phyloP scores from a whole-genome alignment of 2,797 vertebrate species.

The Parauchenoglanis ngamensis region DNA sequence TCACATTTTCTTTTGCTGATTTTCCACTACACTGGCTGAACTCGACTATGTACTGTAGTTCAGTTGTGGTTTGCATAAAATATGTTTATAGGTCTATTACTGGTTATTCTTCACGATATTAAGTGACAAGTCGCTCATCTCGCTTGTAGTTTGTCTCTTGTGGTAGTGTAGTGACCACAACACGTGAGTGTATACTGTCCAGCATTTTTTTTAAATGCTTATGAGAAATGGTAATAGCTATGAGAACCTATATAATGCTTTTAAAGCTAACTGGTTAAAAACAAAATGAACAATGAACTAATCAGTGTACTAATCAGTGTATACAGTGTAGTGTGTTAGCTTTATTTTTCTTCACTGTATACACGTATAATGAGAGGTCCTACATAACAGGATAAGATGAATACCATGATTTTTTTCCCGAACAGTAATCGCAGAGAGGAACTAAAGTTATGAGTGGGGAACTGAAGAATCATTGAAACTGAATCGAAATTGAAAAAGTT shows the following conservation, averaged over 20 bases:
- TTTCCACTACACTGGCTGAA: neutral
- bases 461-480: neutral
- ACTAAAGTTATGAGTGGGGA: neutral
- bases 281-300: neutral
- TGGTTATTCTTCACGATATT: neutral
- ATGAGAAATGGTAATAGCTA: neutral
- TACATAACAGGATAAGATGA: neutral
- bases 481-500: neutral
- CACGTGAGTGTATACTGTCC: neutral
- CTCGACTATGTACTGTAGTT: neutral
- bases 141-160: neutral
- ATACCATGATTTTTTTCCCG: neutral
- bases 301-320: neutral
- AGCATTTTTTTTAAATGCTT: neutral
- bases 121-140: neutral
- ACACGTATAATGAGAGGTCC: neutral
- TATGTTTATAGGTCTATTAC: neutral
- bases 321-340: too few species aligned
- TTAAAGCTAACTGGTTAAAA: neutral
- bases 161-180: neutral
- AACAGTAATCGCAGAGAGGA: neutral
- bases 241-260: neutral
- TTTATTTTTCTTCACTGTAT: neutral
- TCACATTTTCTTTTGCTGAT: neutral
- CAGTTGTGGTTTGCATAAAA: neutral